A percentile compares a stretch with the other conserved stretches of the same genome.
phyloP scores from a whole-genome alignment of 2,113 vertebrate genomes.

The Hydrolagus affinis region DNA sequence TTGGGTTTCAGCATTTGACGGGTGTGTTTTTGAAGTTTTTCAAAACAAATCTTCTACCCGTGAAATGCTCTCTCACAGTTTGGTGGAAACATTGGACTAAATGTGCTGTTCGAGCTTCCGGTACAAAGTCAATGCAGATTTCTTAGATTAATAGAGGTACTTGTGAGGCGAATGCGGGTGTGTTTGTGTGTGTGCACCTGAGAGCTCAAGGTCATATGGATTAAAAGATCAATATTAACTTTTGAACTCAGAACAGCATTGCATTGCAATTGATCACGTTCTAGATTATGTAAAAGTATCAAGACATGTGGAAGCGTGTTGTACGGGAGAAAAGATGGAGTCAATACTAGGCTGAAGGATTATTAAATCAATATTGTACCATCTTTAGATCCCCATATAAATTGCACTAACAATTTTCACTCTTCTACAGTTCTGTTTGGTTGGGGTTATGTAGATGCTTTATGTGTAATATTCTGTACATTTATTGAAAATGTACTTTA shows the following conservation, averaged over 20 bases:
- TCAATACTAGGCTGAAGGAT: constrained; percentile 4
- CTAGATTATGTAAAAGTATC: constrained; percentile 18
- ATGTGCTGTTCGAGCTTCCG: background rate
- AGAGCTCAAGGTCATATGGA: constrained; percentile 9
- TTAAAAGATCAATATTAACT: constrained; percentile 18
- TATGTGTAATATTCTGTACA: too few relatives aligned
- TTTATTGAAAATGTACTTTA: too few relatives aligned
- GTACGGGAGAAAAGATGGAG: background rate
- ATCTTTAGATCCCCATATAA: constrained; percentile 16
- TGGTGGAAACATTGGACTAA: background rate
- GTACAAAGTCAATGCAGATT: background rate
- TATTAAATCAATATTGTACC: constrained; percentile 20
- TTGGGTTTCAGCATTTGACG: background rate
- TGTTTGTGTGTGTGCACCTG: background rate
- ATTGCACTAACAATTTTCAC: constrained; percentile 20
- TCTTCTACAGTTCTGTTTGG: too few relatives aligned
- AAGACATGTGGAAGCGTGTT: background rate
- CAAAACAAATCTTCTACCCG: background rate
- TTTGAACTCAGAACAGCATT: constrained; percentile 25
- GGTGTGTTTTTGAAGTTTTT: background rate
- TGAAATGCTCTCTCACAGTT: background rate
- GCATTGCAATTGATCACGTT: constrained; percentile 25
- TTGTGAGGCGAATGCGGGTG: background rate
- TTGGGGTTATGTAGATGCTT: too few relatives aligned
- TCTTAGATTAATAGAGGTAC: background rate